Percentiles rank a stretch among this genome's conserved stretches.
phyloP scores from a whole-genome alignment of 30 jellyfish, hydroid and myxozoan species.

The Cassiopea xamachana region DNA sequence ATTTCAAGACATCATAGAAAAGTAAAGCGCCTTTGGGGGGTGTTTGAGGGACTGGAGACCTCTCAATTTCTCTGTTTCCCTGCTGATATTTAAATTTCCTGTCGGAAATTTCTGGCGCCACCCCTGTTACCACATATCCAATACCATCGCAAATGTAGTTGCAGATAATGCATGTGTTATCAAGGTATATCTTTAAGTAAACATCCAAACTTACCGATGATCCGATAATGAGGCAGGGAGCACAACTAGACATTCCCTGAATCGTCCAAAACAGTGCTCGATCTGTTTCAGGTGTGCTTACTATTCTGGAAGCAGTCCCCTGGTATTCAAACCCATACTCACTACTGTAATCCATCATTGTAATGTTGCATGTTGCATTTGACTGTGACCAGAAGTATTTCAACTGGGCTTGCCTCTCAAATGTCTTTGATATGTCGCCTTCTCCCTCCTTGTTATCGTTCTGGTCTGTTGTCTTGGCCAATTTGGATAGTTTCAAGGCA shows the following conservation, averaged over 20 bases:
- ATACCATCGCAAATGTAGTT: too few species aligned
- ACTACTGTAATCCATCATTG: conserved; percentile 54
- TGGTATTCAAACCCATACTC: conserved; percentile 79
- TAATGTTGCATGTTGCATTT: conserved; percentile 50
- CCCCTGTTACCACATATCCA: too few species aligned
- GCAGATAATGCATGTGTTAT: too few species aligned
- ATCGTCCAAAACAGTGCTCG: conserved; percentile 63
- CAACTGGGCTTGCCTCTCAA: conserved; percentile 71
- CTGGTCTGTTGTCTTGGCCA: conserved; percentile 40
- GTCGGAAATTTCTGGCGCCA: too few species aligned
- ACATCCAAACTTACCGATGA: conserved; percentile 19
- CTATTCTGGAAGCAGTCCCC: conserved; percentile 75
- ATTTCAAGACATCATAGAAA: too few species aligned
- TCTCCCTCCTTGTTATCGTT: conserved; percentile 41
- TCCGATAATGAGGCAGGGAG: conserved; percentile 55
- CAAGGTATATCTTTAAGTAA: too few species aligned
- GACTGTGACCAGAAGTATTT: conserved; percentile 60
- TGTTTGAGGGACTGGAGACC: too few species aligned
- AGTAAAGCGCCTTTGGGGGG: too few species aligned
- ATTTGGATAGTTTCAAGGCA: conserved; percentile 45
- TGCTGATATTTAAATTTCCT: too few species aligned
- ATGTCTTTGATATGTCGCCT: conserved; percentile 15
- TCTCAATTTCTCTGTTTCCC: too few species aligned
- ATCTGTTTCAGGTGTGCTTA: conserved; percentile 57
- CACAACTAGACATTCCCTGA: conserved; percentile 23